Percentiles rank a stretch among this genome's conserved stretches.
Evolutionary conservation across 2,113 vertebrate species (phyloP).

Genomic region (Scopus umbretta): DNA sequence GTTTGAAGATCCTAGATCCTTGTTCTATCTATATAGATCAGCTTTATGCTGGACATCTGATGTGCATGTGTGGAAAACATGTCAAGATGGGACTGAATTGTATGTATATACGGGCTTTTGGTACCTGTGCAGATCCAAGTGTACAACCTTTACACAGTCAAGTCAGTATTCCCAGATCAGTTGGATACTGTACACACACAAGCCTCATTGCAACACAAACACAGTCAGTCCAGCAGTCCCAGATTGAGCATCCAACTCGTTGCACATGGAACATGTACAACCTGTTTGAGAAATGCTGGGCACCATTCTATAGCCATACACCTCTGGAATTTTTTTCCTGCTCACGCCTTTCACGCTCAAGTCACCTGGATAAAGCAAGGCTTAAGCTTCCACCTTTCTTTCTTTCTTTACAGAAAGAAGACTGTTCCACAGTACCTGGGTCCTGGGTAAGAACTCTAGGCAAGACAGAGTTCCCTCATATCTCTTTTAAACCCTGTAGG

Average conservation of each 20-base stretch:
- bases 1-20: background rate
- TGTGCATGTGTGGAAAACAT: background rate
- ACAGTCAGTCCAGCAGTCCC: background rate
- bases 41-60: background rate
- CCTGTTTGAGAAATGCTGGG: background rate
- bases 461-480: slow-evolving; percentile 36
- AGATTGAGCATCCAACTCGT: background rate
- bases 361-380: slow-evolving; percentile 20
- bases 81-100: background rate
- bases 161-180: background rate
- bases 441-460: slow-evolving; percentile 59
- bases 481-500: slow-evolving; percentile 1
- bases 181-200: background rate
- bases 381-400: slow-evolving; percentile 63
- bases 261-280: background rate
- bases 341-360: background rate
- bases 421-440: slow-evolving; percentile 47
- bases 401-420: slow-evolving; percentile 67
- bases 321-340: background rate
- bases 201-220: background rate
- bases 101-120: background rate
- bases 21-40: background rate
- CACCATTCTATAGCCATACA: background rate
- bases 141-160: background rate
- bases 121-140: background rate